Evolutionary conservation across 2,113 vertebrate genomes (phyloP).

Genomic region (Myrmecobius fasciatus): DNA sequence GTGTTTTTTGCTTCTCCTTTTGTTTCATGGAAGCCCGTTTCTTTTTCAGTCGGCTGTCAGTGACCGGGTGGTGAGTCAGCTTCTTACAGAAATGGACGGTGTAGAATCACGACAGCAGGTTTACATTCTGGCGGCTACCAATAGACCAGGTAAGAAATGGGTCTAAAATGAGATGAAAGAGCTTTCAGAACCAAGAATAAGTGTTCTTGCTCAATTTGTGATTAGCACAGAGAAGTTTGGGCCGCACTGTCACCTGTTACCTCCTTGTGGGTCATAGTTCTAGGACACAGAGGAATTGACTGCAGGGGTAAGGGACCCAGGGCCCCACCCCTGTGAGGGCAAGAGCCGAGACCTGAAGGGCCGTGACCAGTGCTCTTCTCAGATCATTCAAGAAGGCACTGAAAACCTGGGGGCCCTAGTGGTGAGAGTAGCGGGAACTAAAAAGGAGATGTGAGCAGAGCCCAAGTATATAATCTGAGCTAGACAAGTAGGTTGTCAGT

Average conservation of each 20-base stretch:
- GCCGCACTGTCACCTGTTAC: not conserved
- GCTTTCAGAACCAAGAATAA: not conserved
- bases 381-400: not conserved
- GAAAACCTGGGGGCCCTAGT: not conserved
- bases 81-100: constrained; percentile 99
- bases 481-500: not conserved
- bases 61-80: constrained; percentile 95
- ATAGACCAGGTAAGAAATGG: constrained; percentile 91
- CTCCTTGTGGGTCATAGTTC: not conserved
- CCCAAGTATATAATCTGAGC: not conserved
- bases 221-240: not conserved
- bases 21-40: constrained; percentile 1
- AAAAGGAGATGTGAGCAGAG: not conserved
- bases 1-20: not conserved
- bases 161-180: not conserved
- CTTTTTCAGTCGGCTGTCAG: constrained; percentile 90
- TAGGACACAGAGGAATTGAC: no score
- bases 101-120: constrained; percentile 92
- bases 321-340: not conserved
- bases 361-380: no score
- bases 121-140: constrained; percentile 98
- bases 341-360: not conserved
- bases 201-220: not conserved
- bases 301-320: not conserved
- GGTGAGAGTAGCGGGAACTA: not conserved